Percentiles rank a stretch among this genome's conserved stretches.
Conservation (phyloP, 2,113 vertebrate genomes). For the Petrocephalus microphthalmus region DNA sequence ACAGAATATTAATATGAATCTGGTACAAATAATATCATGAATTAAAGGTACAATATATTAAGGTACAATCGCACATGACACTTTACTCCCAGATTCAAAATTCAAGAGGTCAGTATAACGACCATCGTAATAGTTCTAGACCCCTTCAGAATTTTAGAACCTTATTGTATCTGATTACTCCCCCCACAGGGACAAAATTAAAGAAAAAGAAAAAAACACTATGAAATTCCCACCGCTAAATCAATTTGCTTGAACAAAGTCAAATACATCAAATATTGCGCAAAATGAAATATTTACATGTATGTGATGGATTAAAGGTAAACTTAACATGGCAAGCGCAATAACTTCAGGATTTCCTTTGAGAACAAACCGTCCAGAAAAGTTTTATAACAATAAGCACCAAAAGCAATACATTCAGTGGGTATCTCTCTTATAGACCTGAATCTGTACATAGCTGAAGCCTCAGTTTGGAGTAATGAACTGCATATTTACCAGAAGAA, state of each 20-base stretch:
- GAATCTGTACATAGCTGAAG: background rate
- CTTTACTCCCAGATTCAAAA: background rate
- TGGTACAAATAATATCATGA: background rate
- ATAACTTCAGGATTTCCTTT: background rate
- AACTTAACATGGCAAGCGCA: background rate
- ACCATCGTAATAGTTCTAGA: background rate
- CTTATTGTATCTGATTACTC: no score
- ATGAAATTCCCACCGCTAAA: background rate
- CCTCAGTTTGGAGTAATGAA: slow-evolving; percentile 5
- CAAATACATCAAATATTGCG: background rate
- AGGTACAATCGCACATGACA: background rate
- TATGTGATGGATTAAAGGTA: background rate
- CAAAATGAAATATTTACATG: background rate
- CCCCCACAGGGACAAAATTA: no score
- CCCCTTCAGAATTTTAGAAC: background rate
- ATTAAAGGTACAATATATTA: background rate
- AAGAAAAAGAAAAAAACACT: background rate
- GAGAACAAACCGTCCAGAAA: slow-evolving; percentile 30
- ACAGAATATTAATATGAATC: background rate
- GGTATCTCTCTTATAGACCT: slow-evolving; percentile 23
- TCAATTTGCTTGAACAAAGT: background rate
- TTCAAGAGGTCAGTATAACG: background rate
- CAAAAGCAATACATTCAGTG: slow-evolving; percentile 47
- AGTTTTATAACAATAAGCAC: slow-evolving; percentile 49
- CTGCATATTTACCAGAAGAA: slow-evolving; percentile 19